Base-by-base conservation (phyloP, 2,797 vertebrate genomes). In the Ctenosaura bakeri region DNA sequence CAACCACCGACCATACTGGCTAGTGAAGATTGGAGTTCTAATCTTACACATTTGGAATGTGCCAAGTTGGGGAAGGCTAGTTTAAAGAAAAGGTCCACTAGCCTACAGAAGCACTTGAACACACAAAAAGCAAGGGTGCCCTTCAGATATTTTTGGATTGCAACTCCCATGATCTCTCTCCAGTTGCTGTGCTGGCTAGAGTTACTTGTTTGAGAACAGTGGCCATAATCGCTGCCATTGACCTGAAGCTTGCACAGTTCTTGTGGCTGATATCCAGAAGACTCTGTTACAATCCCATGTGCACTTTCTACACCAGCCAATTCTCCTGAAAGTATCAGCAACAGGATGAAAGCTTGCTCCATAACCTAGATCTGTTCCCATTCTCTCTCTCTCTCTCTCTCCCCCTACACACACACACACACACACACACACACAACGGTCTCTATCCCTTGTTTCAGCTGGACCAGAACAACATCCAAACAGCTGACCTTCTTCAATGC, bases 261-360 rank as follows among this genome's bases (percentile, higher is more conserved):
- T 22, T 71, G 8, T 13, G 18, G 6, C 12, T n/a, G 18, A 10
- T 85, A 59, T 79, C 74, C 79, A 29, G 64, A 24, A 64, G 35
- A 29, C 73, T 14, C 29, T 1, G n/a, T 35, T 81, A 62, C 10
- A 85, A 80, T 71, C 73, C 35, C 18, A 46, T 38, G 8, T 59
- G 38, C 73, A 32, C 32, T 50, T 73, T 35, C 79, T 69, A 1
- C 54, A 38, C 29, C 74, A 83, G 59, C 29, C 71, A 87, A 54
- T 89, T 89, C 74, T 56, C 62, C 74, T 46, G 6, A 59, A 16
- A 85, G 59, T 52, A 93, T 50, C 87, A 77, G 89, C 87, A 93
- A 90, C 85, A 69, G 38, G 71, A 73, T 62, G 7, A 73, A 71
- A 90, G 66, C 22, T 94, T 91, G 93, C 62, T 88, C 91, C 91